Evolutionary conservation across 2,113 vertebrate species (phyloP), one percentile per base, ranked within the genome.

Genomic region (Peromyscus polionotus): DNA sequence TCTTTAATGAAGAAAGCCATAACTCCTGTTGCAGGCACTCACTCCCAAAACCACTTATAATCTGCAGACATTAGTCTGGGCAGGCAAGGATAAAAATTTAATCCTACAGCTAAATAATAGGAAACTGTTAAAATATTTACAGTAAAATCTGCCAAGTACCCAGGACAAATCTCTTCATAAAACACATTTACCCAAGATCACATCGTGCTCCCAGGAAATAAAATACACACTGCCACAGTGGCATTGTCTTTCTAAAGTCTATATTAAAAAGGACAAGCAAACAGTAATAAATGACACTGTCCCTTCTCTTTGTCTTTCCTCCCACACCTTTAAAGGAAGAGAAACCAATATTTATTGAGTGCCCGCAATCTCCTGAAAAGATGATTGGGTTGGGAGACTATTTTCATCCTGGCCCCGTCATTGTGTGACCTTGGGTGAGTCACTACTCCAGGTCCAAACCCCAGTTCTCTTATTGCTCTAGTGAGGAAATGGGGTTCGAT

Each of bases 41-140:
- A 45, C 63, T 95, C 85, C 61, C 39, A 85, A 94, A 96, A 85
- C 51, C 45, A 36, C 73, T 85, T 90, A 93, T 48, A 90, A 96
- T 95, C 42, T 90, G 63, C 45, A 95, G 97, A 91, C 94, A 91
- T 76, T 0, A 6, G 83, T 96, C 73, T 96, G 72, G 91, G 94
- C 76, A 95, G 91, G 86, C 61, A 59, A 77, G 94, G 94, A 96
- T 96, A 96, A 96, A 97, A 97, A 96, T 96, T 96, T 96, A 96
- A 97, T 97, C 95, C 77, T 75, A 90, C 42, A 96, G 81, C 94
- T 92, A 97, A 97, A 98, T 97, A 96, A 97, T 87, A 95, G 95
- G 97, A 96, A 97, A 97, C 95, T 97, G 96, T 79, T 97, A 95
- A 97, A 97, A 96, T 97, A 97, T 97, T 97, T 98, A 96, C 94